phyloP scores from a whole-genome alignment of 2,888 invertebrate genomes.

The Cenopis cana region DNA sequence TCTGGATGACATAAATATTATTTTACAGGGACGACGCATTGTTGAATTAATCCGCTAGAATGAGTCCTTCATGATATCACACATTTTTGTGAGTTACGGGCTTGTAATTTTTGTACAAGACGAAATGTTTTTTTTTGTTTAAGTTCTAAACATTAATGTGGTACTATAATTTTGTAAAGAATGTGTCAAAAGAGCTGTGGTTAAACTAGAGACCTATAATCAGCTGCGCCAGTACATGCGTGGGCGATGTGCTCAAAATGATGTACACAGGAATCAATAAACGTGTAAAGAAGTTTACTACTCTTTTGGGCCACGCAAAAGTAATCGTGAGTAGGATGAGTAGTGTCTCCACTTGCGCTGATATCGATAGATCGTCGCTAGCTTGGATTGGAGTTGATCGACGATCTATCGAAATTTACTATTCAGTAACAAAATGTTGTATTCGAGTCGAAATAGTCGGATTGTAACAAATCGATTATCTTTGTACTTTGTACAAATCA shows the following conservation, averaged over 20 bases:
- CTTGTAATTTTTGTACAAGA: neutral
- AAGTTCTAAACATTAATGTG: neutral
- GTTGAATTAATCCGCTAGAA: too few relatives aligned
- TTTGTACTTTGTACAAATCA: conserved; percentile 1
- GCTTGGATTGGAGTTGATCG: too few relatives aligned
- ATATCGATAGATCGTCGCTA: neutral
- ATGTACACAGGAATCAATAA: neutral
- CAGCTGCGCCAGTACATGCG: neutral
- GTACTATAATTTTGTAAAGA: neutral
- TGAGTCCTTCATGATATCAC: too few relatives aligned
- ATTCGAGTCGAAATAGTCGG: neutral
- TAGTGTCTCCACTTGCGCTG: neutral
- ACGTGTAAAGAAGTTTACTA: neutral
- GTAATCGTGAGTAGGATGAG: neutral
- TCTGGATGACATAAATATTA: too few relatives aligned
- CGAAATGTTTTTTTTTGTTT: neutral
- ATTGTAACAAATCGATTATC: neutral
- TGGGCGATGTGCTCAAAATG: neutral
- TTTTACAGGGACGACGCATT: too few relatives aligned
- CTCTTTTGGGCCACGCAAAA: neutral
- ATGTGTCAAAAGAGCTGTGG: conserved; percentile 51
- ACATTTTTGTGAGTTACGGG: neutral
- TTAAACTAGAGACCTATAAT: conserved; percentile 42
- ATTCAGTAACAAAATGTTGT: neutral
- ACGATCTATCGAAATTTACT: neutral